Base-by-base conservation (phyloP, 2,888 invertebrate genomes). In the Hydraecia micacea region DNA sequence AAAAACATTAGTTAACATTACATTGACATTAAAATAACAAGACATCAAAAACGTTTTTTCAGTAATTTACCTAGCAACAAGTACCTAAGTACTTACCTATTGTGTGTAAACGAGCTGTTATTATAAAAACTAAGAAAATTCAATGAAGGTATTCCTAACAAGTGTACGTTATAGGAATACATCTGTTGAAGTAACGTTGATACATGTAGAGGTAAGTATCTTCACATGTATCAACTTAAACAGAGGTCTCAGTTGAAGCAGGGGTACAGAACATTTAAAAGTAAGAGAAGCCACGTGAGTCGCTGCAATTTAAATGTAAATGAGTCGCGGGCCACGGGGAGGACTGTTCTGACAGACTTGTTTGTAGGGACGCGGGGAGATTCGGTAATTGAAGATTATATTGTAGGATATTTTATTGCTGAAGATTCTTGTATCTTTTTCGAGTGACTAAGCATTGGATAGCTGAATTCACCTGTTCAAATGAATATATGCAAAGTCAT, bases 261-360 rank as follows among this genome's bases (percentile, higher is more conserved):
- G 89, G 93, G 93, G 94, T 92, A 94, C 94, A 93, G 92, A 91
- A 91, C 95, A 95, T 96, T 96, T 96, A 96, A 94, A 95, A 95
- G 95, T 94, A 95, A 93, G 93, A 94, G 94, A 94, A 91, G 94
- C 92, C 95, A 95, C 95, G 95, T 96, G 96, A 95, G 95, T 94
- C 94, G 93, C 92, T 94, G 95, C 95, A 96, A 96, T 96, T 96
- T 96, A 96, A 95, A 96, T 96, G 96, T 93, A 96, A 96, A 96
- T 96, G 93, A 94, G 94, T 77, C 88, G 87, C 88, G 92, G 93
- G 39, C 79, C 32, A 82, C 83, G 94, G 93, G 77, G 77, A 81
- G 68, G 71, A 68, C 63, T 72, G 3, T 21, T 82, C 77, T 72
- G 82, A 46, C 69, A 39, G 36, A 39, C 70, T 75, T 72, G 49